Conservation (phyloP, 2,888 invertebrate genomes). For the Agapostemon virescens region DNA sequence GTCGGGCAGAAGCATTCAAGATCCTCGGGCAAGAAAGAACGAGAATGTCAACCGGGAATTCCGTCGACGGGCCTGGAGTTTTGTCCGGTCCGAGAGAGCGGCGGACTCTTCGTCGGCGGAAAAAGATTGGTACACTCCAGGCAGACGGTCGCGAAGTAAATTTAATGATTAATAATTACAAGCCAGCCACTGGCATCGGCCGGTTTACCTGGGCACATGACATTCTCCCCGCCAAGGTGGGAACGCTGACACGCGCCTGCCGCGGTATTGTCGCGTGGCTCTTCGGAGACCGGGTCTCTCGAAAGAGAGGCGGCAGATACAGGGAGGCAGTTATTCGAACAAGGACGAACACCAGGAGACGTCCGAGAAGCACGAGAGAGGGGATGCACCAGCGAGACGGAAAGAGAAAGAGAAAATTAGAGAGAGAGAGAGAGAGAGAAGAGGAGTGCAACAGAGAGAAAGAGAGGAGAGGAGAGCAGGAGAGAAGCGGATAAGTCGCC, state of each 20-base stretch:
- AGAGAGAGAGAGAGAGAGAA: no score
- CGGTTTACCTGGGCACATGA: slow-evolving; percentile 48
- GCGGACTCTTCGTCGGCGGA: background rate
- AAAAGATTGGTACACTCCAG: background rate
- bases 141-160: slow-evolving; percentile 32
- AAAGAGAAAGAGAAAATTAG: slow-evolving; percentile 13
- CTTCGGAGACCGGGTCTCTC: slow-evolving; percentile 23
- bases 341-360: slow-evolving; percentile 15
- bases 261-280: slow-evolving; percentile 72
- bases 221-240: slow-evolving; percentile 52
- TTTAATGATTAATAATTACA: slow-evolving; percentile 62
- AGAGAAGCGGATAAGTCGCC: slow-evolving; percentile 73
- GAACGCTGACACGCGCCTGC: slow-evolving; percentile 69
- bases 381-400: background rate
- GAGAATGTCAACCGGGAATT: background rate
- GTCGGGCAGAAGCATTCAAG: background rate
- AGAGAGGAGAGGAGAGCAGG: slow-evolving; percentile 27
- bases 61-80: background rate
- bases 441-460: slow-evolving; percentile 54
- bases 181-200: slow-evolving; percentile 43
- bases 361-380: slow-evolving; percentile 24
- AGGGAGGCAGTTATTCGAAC: background rate
- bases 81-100: background rate
- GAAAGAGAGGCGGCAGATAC: slow-evolving; percentile 22
- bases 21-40: no score